Conservation (phyloP, 2,113 vertebrate species). For the Lethenteron camtschaticum region DNA sequence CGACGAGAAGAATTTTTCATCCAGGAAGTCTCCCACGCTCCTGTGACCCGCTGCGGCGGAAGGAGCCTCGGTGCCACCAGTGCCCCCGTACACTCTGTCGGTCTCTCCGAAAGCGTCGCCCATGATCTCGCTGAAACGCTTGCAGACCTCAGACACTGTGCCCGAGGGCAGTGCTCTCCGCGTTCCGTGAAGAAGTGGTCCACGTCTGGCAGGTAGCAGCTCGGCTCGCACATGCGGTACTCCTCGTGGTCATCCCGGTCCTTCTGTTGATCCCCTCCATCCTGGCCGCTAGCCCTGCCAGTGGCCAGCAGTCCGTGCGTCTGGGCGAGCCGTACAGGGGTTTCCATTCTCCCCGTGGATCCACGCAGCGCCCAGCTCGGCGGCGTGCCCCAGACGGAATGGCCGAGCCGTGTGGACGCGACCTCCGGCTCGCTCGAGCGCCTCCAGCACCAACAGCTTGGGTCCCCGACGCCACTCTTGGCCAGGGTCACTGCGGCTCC, state of each 20-base stretch:
- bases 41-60: not conserved
- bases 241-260: too few relatives aligned
- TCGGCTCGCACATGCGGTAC: too few relatives aligned
- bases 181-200: constrained; percentile 18
- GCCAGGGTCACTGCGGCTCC: constrained; percentile 14
- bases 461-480: constrained; percentile 12
- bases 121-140: constrained; percentile 13
- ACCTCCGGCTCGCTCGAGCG: constrained; percentile 15
- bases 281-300: too few relatives aligned
- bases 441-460: constrained; percentile 16
- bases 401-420: constrained; percentile 15
- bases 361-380: constrained; percentile 20
- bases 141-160: constrained; percentile 14
- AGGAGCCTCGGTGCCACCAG: too few relatives aligned
- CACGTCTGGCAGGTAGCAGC: constrained; percentile 7
- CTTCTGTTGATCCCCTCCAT: too few relatives aligned
- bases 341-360: constrained; percentile 19
- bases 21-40: constrained; percentile 17
- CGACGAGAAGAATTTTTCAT: constrained; percentile 11
- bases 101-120: constrained; percentile 12
- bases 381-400: constrained; percentile 13
- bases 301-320: constrained; percentile 14
- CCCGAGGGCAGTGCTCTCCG: constrained; percentile 10
- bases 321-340: constrained; percentile 16
- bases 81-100: too few relatives aligned